These are phyloP conservation scores for Drosophila arawakana DNA, from an alignment of 1,140 invertebrate genomes.

Conservation along the genomic window DNA sequence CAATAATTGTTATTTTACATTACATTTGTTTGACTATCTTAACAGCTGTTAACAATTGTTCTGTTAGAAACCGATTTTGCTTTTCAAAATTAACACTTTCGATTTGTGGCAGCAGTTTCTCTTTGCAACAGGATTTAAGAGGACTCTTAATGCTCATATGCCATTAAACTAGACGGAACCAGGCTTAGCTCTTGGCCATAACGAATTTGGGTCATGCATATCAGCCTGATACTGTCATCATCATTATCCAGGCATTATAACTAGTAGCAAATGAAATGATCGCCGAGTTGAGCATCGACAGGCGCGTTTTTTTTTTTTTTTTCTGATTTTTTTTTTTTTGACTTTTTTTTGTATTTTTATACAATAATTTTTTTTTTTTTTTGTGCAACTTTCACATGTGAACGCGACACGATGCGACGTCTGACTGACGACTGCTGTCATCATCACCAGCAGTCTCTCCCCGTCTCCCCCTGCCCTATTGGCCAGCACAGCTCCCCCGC, in stretches of 20 bases:
- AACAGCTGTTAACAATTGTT: no score
- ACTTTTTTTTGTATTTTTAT: slow-evolving; percentile 54
- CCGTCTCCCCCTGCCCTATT: background rate
- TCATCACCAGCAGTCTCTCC: slow-evolving; percentile 18
- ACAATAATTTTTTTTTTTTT: slow-evolving; percentile 75
- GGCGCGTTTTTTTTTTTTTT: slow-evolving; percentile 18
- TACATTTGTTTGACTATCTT: no score
- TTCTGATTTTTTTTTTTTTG: slow-evolving; percentile 42
- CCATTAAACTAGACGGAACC: background rate
- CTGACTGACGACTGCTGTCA: slow-evolving; percentile 56
- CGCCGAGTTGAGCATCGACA: slow-evolving; percentile 33
- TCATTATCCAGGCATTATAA: slow-evolving; percentile 45
- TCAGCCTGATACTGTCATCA: slow-evolving; percentile 35
- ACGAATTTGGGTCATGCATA: slow-evolving; percentile 42
- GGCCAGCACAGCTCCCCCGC: slow-evolving; percentile 1
- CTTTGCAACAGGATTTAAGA: background rate
- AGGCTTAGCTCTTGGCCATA: background rate
- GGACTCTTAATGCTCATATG: background rate
- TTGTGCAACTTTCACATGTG: slow-evolving; percentile 77
- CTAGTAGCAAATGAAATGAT: slow-evolving; percentile 45
- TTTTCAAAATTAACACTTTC: no score
- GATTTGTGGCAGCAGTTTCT: background rate
- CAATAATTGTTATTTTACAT: no score
- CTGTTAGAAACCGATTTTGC: no score
- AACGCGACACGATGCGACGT: slow-evolving; percentile 43